These are phyloP conservation scores for Cairina moschata DNA, from an alignment of 2,113 vertebrate genomes.

Conservation along the genomic window DNA sequence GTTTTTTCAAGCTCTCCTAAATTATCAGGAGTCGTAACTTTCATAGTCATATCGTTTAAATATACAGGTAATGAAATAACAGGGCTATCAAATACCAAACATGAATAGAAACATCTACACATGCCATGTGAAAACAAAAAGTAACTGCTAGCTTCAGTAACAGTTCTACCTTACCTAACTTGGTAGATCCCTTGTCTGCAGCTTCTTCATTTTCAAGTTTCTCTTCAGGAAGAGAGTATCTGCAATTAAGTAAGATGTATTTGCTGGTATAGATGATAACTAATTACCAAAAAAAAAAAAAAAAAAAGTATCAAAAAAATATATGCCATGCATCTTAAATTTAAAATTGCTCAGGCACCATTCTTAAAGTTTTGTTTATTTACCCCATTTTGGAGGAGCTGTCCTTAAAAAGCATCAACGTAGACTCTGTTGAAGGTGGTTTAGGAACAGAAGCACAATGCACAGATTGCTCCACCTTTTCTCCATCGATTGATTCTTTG, in stretches of 20 bases:
- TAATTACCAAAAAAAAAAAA: neutral
- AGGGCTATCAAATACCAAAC: neutral
- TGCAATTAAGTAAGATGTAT: slow-evolving; percentile 30
- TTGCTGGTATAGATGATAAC: neutral
- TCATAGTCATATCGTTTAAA: neutral
- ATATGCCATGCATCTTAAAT: fast-evolving
- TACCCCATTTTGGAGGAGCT: slow-evolving; percentile 91
- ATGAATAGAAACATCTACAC: fast-evolving
- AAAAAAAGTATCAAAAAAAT: neutral
- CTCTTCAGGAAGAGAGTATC: slow-evolving; percentile 78
- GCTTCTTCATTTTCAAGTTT: slow-evolving; percentile 77
- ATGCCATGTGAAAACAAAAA: neutral
- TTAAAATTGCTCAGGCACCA: neutral
- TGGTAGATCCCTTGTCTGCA: slow-evolving; percentile 70
- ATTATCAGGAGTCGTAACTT: neutral
- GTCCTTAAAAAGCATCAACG: slow-evolving; percentile 90
- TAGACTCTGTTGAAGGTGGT: slow-evolving; percentile 83
- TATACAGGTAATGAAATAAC: neutral
- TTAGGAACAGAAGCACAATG: slow-evolving; percentile 67
- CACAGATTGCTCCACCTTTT: slow-evolving; percentile 62
- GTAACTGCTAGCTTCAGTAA: neutral
- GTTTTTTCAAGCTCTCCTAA: neutral
- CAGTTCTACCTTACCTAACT: slow-evolving; percentile 71
- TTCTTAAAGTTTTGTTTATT: neutral
- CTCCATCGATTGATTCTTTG: slow-evolving; percentile 74